Conservation (phyloP, 92 coral and sea anemone genomes). For the Galaxea fascicularis region DNA sequence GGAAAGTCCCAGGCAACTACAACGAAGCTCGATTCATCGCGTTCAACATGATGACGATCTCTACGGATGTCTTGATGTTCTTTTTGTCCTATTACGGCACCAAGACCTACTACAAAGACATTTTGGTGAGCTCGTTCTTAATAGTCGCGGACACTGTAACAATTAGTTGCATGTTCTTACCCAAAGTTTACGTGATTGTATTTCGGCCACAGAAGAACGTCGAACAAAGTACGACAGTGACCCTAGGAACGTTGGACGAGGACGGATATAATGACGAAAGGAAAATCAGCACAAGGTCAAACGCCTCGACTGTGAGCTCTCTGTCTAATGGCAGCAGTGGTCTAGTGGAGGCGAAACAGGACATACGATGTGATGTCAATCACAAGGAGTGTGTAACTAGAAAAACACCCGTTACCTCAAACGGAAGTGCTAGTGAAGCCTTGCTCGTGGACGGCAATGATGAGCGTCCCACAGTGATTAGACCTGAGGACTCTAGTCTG, state of each 20-base stretch:
- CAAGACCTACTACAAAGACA: constrained; percentile 75
- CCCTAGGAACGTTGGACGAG: constrained; percentile 65
- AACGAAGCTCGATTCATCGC: constrained; percentile 97
- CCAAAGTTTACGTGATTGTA: constrained; percentile 86
- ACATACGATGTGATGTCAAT: neutral
- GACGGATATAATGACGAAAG: neutral
- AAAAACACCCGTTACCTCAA: constrained; percentile 8
- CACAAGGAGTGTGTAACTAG: constrained; percentile 14
- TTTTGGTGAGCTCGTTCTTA: constrained; percentile 77
- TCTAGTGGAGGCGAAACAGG: constrained; percentile 8
- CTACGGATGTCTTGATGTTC: constrained; percentile 82
- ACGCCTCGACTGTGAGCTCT: constrained; percentile 43
- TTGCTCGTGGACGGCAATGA: constrained; percentile 5
- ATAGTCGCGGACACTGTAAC: constrained; percentile 80
- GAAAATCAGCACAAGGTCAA: constrained; percentile 52
- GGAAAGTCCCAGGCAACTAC: constrained; percentile 93
- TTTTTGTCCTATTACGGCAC: constrained; percentile 84
- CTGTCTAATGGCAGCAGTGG: constrained; percentile 29
- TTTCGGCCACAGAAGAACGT: constrained; percentile 87
- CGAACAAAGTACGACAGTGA: constrained; percentile 63
- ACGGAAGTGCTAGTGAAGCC: neutral
- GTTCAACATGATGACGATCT: constrained; percentile 89
- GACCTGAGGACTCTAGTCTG: constrained; percentile 61
- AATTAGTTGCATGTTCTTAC: constrained; percentile 83
- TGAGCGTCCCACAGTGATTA: constrained; percentile 8